Evolutionary conservation across 2,888 invertebrate genomes (phyloP).

Genomic region (Papilio gigon): DNA sequence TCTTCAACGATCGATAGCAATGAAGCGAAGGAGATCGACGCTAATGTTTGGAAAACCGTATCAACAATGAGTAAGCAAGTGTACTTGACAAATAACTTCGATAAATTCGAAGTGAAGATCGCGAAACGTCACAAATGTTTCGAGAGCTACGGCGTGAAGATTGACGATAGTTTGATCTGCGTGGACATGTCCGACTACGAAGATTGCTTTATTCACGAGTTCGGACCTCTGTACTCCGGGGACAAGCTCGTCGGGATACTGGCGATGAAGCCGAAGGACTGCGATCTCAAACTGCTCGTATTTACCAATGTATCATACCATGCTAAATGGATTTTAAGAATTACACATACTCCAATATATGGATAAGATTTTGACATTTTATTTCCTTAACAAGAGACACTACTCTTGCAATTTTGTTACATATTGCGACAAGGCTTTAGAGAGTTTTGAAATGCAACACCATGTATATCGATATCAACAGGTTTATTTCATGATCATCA

Average conservation of each 20-base stretch:
- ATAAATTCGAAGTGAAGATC: conserved; percentile 53
- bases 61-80: conserved; percentile 67
- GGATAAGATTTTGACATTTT: conserved; percentile 39
- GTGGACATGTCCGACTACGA: conserved; percentile 61
- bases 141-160: conserved; percentile 58
- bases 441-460: too few relatives aligned
- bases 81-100: conserved; percentile 68
- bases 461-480: too few relatives aligned
- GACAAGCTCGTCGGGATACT: conserved; percentile 67
- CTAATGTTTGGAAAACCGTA: conserved; percentile 71
- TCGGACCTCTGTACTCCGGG: conserved; percentile 64
- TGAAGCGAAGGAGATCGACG: conserved; percentile 48
- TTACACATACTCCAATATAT: conserved; percentile 47
- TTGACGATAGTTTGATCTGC: conserved; percentile 65
- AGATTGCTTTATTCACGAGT: conserved; percentile 71
- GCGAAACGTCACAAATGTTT: conserved; percentile 52
- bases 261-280: conserved; percentile 61
- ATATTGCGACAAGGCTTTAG: too few relatives aligned
- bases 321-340: conserved; percentile 52
- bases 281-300: conserved; percentile 55
- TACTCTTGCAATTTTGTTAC: neutral
- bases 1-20: conserved; percentile 58
- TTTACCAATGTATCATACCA: conserved; percentile 57
- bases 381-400: neutral
- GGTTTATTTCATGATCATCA: too few relatives aligned